Conservation (phyloP, 2,797 vertebrate genomes). For the Psittacula echo region DNA sequence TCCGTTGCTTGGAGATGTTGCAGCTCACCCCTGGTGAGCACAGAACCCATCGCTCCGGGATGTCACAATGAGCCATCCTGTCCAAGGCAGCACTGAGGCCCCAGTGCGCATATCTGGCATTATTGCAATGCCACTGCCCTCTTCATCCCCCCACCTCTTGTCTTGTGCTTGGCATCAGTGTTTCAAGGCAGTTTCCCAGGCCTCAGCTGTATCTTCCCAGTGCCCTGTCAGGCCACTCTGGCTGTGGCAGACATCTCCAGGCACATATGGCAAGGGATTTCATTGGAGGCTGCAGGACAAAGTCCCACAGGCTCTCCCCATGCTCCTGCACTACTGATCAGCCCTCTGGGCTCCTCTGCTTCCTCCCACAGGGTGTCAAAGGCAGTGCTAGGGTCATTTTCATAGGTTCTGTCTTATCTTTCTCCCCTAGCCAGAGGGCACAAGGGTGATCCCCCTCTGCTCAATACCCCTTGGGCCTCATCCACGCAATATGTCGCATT, state of each 20-base stretch:
- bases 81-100: rapidly evolving
- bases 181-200: rapidly evolving
- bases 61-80: background rate
- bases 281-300: background rate
- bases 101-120: background rate
- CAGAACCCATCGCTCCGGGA: background rate
- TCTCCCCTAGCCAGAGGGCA: background rate
- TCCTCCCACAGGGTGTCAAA: background rate
- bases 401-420: background rate
- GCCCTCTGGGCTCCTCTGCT: background rate
- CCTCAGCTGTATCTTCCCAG: background rate
- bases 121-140: rapidly evolving
- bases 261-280: background rate
- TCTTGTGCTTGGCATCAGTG: rapidly evolving
- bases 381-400: background rate
- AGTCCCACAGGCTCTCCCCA: too few species aligned
- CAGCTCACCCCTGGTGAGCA: background rate
- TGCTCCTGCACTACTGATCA: too few species aligned
- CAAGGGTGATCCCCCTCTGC: background rate
- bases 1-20: background rate
- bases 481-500: background rate
- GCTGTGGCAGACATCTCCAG: background rate
- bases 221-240: rapidly evolving
- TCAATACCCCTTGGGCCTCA: background rate
- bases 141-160: background rate